Conservation (phyloP, 2,888 invertebrate genomes). For the Rhynchonema sp. region DNA sequence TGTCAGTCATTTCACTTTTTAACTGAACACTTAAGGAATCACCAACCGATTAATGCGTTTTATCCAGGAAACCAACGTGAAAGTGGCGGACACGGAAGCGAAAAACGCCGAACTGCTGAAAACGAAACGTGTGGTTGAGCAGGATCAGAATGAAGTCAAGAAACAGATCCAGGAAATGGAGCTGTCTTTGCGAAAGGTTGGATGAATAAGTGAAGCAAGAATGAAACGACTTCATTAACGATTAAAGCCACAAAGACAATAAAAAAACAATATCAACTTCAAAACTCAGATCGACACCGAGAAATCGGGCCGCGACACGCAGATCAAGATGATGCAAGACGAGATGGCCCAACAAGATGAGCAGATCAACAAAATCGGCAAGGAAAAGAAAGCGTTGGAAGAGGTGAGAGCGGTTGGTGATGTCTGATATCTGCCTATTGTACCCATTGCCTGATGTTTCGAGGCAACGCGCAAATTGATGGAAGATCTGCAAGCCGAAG, state of each 20-base stretch:
- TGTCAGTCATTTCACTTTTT: neutral
- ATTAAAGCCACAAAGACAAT: too few relatives aligned
- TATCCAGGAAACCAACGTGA: conserved; percentile 37
- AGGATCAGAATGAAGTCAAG: conserved; percentile 62
- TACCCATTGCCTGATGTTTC: too few relatives aligned
- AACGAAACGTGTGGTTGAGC: conserved; percentile 51
- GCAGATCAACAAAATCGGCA: conserved; percentile 23
- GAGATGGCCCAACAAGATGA: conserved; percentile 25
- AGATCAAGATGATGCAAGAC: conserved; percentile 23
- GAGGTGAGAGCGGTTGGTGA: too few relatives aligned
- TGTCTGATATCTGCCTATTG: too few relatives aligned
- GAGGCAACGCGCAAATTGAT: conserved; percentile 21
- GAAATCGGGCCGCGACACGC: conserved; percentile 24
- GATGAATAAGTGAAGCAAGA: too few relatives aligned
- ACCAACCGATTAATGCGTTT: too few relatives aligned
- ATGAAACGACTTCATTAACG: too few relatives aligned
- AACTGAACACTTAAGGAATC: too few relatives aligned
- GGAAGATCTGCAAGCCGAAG: conserved; percentile 27
- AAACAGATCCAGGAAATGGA: conserved; percentile 25
- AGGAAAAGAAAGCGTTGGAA: conserved; percentile 36
- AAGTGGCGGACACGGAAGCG: conserved; percentile 22
- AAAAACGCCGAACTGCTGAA: conserved; percentile 21
- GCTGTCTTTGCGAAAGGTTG: neutral
- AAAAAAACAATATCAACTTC: too few relatives aligned
- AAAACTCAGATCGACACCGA: conserved; percentile 21